Percentiles rank a stretch among this genome's conserved stretches.
phyloP scores from a whole-genome alignment of 2,888 invertebrate species.

The Amphipoea oculea region DNA sequence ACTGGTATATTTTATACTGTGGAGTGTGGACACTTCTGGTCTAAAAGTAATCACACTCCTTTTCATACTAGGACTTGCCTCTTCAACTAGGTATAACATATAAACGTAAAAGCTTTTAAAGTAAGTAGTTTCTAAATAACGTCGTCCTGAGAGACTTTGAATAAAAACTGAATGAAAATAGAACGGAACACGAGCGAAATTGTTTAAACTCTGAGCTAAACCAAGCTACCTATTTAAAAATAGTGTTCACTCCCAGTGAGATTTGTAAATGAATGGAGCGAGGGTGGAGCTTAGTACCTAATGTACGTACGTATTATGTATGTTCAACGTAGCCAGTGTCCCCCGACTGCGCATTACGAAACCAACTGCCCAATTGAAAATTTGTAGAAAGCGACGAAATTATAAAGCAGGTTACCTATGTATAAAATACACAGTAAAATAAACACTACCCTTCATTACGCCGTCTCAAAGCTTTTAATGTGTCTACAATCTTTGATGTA shows the following conservation, averaged over 20 bases:
- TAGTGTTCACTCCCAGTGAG: conserved; percentile 40
- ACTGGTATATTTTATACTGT: neutral
- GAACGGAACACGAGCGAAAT: conserved; percentile 36
- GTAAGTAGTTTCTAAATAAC: conserved; percentile 49
- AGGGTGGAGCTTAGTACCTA: conserved; percentile 2
- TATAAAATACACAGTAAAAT: conserved; percentile 5
- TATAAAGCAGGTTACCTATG: conserved; percentile 29
- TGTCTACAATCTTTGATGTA: conserved; percentile 4
- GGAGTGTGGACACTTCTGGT: neutral
- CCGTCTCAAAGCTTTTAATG: neutral
- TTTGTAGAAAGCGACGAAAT: conserved; percentile 36
- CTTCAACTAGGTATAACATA: conserved; percentile 3
- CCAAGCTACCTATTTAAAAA: conserved; percentile 50
- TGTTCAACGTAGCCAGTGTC: conserved; percentile 22
- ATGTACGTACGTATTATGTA: conserved; percentile 30
- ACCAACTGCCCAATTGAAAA: conserved; percentile 31
- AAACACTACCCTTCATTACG: neutral
- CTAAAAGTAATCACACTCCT: conserved; percentile 15
- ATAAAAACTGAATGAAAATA: conserved; percentile 46
- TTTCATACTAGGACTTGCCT: neutral
- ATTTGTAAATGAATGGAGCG: conserved; percentile 51
- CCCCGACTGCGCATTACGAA: conserved; percentile 37
- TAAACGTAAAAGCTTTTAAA: conserved; percentile 38
- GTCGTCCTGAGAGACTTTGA: conserved; percentile 28
- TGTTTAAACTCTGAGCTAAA: conserved; percentile 41